Evolutionary conservation across 2,113 vertebrate species (phyloP), one percentile per base, ranked within the genome.

Genomic region (Tragelaphus strepsiceros): DNA sequence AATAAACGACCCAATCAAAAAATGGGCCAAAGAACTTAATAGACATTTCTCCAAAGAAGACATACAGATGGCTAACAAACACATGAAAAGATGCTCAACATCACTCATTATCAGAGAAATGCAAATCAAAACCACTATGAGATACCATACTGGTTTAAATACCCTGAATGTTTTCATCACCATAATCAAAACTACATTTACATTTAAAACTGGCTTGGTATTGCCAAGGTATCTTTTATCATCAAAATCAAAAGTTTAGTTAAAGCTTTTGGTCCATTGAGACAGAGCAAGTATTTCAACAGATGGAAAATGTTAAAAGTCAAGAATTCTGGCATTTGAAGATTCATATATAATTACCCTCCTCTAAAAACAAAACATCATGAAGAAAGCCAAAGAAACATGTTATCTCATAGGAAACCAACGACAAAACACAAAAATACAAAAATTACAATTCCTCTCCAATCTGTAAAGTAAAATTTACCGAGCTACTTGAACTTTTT

Each of bases 271-370:
- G 84, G 83, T 85, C 32, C 80, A 71, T 0, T 13, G 30, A 91
- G 90, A 97, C 80, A 97, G 24, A 94, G 39, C 56, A 89, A 54
- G 92, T 71, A 56, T 90, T 96, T 95, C 87, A 97, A 90, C 91
- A 98, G 97, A 93, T 96, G 74, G 94, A 97, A 97, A 74, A 86
- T 51, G 62, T 97, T 86, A 95, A 3, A 96, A 90, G 88, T 92
- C 61, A 90, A 97, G 82, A 90, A 32, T 49, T 59, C 43, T 62
- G 7, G 26, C 30, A 83, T 92, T 32, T 91, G 82, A 74, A 15
- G 21, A 94, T 83, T 64, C 54, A 90, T 49, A 78, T 10, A 54
- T 78, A 87, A 85, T 59, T 90, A 84, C 15, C 49, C 62, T 78
- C 43, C 14, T 53, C 54, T 26, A 62, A 91, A 94, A 94, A 80